Base-by-base conservation (phyloP, 2,797 vertebrate species). In the Anguilla pacifica region DNA sequence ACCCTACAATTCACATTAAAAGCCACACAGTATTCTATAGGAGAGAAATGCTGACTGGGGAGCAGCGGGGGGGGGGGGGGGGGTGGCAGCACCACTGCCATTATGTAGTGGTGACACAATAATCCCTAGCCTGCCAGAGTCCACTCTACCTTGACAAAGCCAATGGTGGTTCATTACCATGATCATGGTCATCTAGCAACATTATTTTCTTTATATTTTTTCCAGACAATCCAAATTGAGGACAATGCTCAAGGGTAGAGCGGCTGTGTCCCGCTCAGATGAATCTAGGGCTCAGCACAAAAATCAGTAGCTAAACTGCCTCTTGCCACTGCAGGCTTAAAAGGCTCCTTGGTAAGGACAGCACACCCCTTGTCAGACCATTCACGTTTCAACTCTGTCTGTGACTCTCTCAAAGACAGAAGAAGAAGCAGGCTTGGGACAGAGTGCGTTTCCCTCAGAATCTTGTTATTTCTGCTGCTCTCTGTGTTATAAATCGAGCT, bases 401-500 rank as follows among this genome's bases (percentile, higher is more conserved):
- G 79, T 61, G 84, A 84, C 81, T 70, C 86, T 67, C 35, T 19
- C 19, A 15, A n/a, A 77, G 87, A 85, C 83, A 59, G 67, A 17
- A 28, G 79, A 91, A 85, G 55, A 31, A 82, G 70, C 55, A 22
- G 74, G 25, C 28, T 39, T 35, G 6, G 61, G 85, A 89, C 90
- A 86, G 28, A 89, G 67, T 74, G 87, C 61, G 87, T 90, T 83
- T 89, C 49, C 83, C 43, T 46, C 77, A 53, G 64, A 74, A 51
- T 72, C 85, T 22, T 72, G 43, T 35, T 85, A 85, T 86, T 70
- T 86, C 67, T 86, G 28, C 5, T 15, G 43, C 25, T 25, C 19
- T 22, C 9, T 49, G 61, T 46, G 72, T 74, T 86, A 74, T 79
- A 79, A 77, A 77, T 86, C 5, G 53, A 35, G 72, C 70, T 79